Conservation (phyloP, 2,797 vertebrate species). For the Apogon hyalosoma region DNA sequence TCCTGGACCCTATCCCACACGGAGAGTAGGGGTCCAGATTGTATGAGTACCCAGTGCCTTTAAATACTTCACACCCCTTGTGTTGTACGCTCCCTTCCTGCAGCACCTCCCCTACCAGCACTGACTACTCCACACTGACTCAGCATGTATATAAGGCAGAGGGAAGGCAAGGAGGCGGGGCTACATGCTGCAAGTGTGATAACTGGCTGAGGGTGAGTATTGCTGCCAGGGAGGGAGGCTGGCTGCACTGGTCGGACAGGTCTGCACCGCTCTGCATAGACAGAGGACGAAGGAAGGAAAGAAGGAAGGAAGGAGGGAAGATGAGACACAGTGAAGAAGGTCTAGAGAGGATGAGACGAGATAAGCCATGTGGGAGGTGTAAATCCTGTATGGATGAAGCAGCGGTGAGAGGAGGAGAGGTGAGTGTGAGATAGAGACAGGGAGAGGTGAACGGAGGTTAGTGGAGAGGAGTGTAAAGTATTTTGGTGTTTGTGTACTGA, state of each 20-base stretch:
- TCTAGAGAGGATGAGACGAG: slow-evolving; percentile 39
- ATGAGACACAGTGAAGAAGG: slow-evolving; percentile 29
- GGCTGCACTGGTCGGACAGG: slow-evolving; percentile 52
- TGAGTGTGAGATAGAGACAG: slow-evolving; percentile 61
- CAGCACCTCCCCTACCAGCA: slow-evolving; percentile 24
- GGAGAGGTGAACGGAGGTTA: slow-evolving; percentile 9
- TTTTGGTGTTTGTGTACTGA: slow-evolving; percentile 6
- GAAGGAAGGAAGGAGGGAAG: slow-evolving; percentile 18
- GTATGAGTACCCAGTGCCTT: slow-evolving; percentile 21
- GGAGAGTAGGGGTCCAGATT: slow-evolving; percentile 3
- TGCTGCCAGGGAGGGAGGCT: slow-evolving; percentile 7
- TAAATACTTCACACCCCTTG: slow-evolving; percentile 13
- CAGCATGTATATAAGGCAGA: slow-evolving; percentile 69
- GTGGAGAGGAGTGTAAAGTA: neutral
- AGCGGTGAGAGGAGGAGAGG: slow-evolving; percentile 61
- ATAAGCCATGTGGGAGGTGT: slow-evolving; percentile 69
- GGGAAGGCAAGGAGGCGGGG: slow-evolving; percentile 47
- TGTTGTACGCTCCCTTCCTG: slow-evolving; percentile 21
- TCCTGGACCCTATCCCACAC: slow-evolving; percentile 15
- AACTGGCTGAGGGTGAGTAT: slow-evolving; percentile 52
- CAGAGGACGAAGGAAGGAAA: slow-evolving; percentile 16
- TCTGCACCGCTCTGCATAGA: slow-evolving; percentile 45
- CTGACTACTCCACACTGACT: slow-evolving; percentile 67
- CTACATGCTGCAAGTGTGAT: slow-evolving; percentile 28
- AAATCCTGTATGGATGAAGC: slow-evolving; percentile 54